Evolutionary conservation across 2,113 vertebrate species (phyloP).

Genomic region (Etheostoma spectabile): DNA sequence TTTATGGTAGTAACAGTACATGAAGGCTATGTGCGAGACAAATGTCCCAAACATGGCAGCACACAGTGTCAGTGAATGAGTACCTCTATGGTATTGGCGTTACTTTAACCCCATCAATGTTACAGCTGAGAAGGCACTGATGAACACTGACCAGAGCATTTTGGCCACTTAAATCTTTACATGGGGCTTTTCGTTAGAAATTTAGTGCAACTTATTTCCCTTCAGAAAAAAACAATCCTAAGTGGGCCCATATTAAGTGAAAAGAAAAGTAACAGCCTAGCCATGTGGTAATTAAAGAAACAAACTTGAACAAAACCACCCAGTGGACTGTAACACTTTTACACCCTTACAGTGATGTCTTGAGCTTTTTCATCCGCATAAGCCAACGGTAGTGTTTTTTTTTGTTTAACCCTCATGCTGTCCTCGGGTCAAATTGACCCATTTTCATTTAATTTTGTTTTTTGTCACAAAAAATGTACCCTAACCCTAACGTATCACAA

Average conservation of each 20-base stretch:
- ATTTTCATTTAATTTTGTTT: no score
- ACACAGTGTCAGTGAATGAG: conserved; percentile 40
- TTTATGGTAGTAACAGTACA: conserved; percentile 55
- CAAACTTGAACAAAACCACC: not conserved
- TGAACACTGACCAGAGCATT: conserved; percentile 50
- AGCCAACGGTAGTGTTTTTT: conserved; percentile 4
- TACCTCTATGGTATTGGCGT: conserved; percentile 48
- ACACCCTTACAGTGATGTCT: conserved; percentile 24
- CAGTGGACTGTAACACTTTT: conserved; percentile 6
- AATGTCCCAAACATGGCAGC: conserved; percentile 50
- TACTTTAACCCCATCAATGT: conserved; percentile 37
- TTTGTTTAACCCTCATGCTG: no score
- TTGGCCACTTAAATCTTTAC: conserved; percentile 45
- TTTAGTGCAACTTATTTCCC: conserved; percentile 54
- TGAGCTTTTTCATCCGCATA: conserved; percentile 37
- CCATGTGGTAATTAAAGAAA: no score
- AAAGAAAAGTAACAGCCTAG: not conserved
- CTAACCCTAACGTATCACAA: no score
- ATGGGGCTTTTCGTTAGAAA: conserved; percentile 13
- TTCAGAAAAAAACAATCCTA: conserved; percentile 28
- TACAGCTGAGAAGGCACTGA: conserved; percentile 76
- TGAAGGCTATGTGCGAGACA: conserved; percentile 50
- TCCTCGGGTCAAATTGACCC: no score
- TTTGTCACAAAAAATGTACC: no score
- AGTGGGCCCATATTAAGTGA: not conserved